Conservation (phyloP, 1,140 invertebrate species). For the Araneus ventricosus region DNA sequence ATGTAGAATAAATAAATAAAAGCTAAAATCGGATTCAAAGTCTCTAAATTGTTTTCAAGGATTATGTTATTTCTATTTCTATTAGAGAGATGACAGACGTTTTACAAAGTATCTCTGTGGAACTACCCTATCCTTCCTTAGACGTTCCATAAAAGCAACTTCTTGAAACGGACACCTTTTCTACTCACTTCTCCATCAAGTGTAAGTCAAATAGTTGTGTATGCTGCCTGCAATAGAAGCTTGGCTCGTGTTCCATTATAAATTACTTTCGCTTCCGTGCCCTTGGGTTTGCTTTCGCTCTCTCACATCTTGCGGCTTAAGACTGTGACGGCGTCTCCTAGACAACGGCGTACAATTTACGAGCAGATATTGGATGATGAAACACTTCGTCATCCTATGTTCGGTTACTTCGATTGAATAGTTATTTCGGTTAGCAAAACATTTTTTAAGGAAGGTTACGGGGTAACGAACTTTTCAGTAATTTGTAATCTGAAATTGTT, state of each 20-base stretch:
- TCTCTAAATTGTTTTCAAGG: too few species aligned
- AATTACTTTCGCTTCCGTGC: slow-evolving; percentile 14
- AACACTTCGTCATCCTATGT: background rate
- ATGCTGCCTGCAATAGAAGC: background rate
- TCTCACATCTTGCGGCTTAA: background rate
- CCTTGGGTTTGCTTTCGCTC: background rate
- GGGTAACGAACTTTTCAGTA: too few species aligned
- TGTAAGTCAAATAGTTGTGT: slow-evolving; percentile 17
- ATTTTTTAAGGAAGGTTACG: too few species aligned
- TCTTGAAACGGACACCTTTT: background rate
- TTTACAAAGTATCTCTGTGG: too few species aligned
- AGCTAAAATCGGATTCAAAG: too few species aligned
- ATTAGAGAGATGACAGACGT: too few species aligned
- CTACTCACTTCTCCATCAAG: background rate
- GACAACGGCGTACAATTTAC: background rate
- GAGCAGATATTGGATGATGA: background rate
- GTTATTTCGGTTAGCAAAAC: too few species aligned
- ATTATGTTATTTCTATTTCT: too few species aligned
- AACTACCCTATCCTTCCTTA: too few species aligned
- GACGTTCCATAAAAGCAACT: background rate
- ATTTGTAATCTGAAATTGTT: too few species aligned
- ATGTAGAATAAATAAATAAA: too few species aligned
- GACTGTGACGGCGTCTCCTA: background rate
- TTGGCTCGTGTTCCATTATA: slow-evolving; percentile 2
- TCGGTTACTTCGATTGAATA: background rate